phyloP scores from a whole-genome alignment of 2,113 vertebrate genomes.

The Vimba vimba region DNA sequence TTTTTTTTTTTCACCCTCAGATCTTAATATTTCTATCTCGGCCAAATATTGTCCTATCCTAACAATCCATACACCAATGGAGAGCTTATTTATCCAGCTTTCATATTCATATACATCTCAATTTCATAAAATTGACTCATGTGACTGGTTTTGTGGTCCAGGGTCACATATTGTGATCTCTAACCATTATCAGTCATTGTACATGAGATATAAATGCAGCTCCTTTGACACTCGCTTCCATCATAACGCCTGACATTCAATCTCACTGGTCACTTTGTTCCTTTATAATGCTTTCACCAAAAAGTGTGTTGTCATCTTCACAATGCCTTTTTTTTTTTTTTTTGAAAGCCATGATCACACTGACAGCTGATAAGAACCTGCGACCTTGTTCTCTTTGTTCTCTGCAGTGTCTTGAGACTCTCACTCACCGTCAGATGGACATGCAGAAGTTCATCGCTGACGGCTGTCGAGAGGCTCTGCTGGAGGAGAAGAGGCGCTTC shows the following conservation, averaged over 20 bases:
- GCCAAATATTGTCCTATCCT: no score
- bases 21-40: no score
- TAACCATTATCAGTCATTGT: neutral
- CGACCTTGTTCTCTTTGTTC: neutral
- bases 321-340: neutral
- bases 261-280: constrained; percentile 22
- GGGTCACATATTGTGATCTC: no score
- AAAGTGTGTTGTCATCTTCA: neutral
- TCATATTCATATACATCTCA: no score
- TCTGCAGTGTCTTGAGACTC: constrained; percentile 86
- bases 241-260: constrained; percentile 1
- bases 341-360: neutral
- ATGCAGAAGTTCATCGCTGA: constrained; percentile 94
- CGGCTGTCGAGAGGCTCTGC: constrained; percentile 90
- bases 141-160: no score
- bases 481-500: constrained; percentile 95
- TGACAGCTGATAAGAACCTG: constrained; percentile 26
- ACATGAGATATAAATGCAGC: constrained; percentile 14
- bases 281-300: neutral
- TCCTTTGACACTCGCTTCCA: constrained; percentile 2
- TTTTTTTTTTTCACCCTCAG: no score
- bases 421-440: constrained; percentile 88
- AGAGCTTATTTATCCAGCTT: no score
- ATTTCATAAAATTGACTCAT: no score
- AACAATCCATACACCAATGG: no score